phyloP scores from a whole-genome alignment of 2,797 vertebrate genomes.

The Salmo trutta region DNA sequence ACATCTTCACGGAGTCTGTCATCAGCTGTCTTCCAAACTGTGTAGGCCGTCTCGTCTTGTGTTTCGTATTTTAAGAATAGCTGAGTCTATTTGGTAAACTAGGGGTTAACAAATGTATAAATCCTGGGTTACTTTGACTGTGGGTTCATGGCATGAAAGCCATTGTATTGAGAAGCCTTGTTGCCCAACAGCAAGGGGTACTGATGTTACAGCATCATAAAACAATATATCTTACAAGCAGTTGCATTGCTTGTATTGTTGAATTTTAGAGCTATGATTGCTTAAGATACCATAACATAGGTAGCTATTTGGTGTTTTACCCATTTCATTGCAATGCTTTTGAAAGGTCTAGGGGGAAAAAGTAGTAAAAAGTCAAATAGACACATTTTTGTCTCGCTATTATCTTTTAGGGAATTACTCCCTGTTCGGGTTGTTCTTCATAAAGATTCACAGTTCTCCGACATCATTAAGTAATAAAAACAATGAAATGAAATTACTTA shows the following conservation, averaged over 20 bases:
- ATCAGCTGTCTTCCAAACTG: not conserved
- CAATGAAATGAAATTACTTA: constrained; percentile 82
- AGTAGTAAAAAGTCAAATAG: not conserved
- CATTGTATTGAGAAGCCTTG: not conserved
- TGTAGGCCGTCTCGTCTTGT: not conserved
- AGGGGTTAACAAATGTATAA: not conserved
- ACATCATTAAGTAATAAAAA: constrained; percentile 82
- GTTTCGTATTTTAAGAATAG: not conserved
- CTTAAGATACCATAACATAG: constrained; percentile 1
- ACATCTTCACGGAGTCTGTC: not conserved
- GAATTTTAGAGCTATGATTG: not conserved
- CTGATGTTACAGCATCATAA: not conserved
- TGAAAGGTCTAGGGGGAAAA: not conserved
- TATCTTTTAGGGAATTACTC: not conserved
- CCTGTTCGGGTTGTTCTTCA: constrained; percentile 54
- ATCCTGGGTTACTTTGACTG: not conserved
- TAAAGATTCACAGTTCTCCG: constrained; percentile 68
- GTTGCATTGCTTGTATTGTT: not conserved
- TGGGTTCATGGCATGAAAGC: not conserved
- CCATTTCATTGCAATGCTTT: not conserved
- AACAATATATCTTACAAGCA: not conserved
- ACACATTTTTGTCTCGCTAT: not conserved
- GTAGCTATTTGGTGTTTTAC: constrained; percentile 6
- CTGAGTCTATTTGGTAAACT: not conserved
- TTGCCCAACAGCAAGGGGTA: not conserved